These are phyloP conservation scores for Byasa hedistus DNA, from an alignment of 2,888 invertebrate species.

Conservation along the genomic window DNA sequence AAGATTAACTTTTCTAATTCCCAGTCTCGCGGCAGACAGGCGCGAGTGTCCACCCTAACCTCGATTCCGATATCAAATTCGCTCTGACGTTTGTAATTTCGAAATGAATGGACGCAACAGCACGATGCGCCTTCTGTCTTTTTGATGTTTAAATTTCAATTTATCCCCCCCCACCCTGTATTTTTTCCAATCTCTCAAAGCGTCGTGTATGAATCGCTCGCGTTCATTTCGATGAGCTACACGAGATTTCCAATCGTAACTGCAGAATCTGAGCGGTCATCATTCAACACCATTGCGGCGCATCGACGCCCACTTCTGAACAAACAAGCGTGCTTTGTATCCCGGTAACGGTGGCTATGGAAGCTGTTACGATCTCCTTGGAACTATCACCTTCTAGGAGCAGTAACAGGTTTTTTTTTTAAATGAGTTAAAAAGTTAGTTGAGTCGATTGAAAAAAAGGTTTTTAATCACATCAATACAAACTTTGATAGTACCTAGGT, in stretches of 20 bases:
- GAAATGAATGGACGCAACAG: conserved; percentile 44
- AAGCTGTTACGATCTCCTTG: too few species aligned
- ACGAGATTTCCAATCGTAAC: conserved; percentile 3
- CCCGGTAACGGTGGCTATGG: too few species aligned
- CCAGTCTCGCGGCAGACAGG: not conserved
- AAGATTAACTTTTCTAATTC: not conserved
- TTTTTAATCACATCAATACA: too few species aligned
- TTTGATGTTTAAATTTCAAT: conserved; percentile 37
- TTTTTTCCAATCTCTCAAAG: conserved; percentile 24
- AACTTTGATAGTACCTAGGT: too few species aligned
- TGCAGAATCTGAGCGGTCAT: not conserved
- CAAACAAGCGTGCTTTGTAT: too few species aligned
- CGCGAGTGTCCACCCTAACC: conserved; percentile 28
- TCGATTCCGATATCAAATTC: conserved; percentile 62
- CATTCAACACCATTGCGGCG: too few species aligned
- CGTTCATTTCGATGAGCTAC: conserved; percentile 14
- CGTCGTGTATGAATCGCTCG: conserved; percentile 15
- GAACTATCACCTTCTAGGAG: too few species aligned
- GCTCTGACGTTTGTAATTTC: conserved; percentile 38
- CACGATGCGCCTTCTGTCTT: conserved; percentile 42
- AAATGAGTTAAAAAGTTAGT: too few species aligned
- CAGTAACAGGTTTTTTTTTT: too few species aligned
- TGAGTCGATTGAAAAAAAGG: too few species aligned
- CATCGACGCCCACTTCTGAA: too few species aligned
- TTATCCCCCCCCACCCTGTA: not conserved